Evolutionary conservation across 2,113 vertebrate genomes (phyloP).

Genomic region (Lanius collurio): DNA sequence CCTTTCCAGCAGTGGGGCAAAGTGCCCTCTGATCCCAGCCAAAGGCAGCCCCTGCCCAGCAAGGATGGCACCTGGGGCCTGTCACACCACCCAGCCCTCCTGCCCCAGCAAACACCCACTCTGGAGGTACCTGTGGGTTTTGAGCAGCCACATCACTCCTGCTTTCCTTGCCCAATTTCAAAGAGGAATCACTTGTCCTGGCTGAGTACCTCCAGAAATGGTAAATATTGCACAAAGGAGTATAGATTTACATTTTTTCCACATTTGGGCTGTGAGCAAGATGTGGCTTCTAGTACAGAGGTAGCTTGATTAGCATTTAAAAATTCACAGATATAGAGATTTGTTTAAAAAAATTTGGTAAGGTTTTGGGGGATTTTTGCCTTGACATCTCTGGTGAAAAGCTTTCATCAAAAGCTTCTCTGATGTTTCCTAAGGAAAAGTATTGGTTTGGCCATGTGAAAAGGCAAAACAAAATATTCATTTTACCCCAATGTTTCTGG

Average conservation of each 20-base stretch:
- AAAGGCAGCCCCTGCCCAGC: background rate
- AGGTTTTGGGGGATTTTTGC: background rate
- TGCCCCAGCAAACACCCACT: fast-evolving
- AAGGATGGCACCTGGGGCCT: fast-evolving
- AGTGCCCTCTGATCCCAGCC: background rate
- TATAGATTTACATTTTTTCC: background rate
- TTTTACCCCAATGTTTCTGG: background rate
- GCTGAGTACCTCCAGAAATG: background rate
- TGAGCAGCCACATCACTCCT: background rate
- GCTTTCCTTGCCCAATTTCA: background rate
- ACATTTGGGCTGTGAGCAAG: background rate
- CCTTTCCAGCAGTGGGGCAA: fast-evolving
- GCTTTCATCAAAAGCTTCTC: background rate
- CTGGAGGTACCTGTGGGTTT: background rate
- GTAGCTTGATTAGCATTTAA: background rate
- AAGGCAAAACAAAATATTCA: background rate
- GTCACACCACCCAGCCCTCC: background rate
- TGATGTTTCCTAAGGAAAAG: background rate
- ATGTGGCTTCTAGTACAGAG: background rate
- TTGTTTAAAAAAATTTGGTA: background rate
- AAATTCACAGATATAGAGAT: background rate
- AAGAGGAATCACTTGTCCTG: background rate
- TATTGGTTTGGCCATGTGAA: background rate
- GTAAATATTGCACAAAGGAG: background rate
- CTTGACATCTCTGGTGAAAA: background rate